Evolutionary conservation across 2,797 vertebrate genomes (phyloP).

Genomic region (Coreius guichenoti): DNA sequence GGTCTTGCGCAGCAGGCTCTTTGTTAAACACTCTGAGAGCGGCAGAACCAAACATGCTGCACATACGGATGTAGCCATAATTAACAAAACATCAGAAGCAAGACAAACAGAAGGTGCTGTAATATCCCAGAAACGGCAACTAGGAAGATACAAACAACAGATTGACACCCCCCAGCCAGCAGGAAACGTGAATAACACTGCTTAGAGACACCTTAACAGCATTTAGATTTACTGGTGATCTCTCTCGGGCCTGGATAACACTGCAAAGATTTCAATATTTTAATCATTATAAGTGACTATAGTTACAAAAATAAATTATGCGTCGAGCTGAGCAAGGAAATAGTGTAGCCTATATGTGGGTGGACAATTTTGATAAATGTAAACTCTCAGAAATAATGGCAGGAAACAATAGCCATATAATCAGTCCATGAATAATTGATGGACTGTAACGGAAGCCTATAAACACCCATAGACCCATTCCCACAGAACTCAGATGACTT

Average conservation of each 20-base stretch:
- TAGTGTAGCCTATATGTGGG: neutral
- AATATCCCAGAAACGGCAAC: neutral
- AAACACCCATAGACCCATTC: constrained; percentile 33
- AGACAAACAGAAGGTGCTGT: constrained; percentile 43
- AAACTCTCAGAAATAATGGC: constrained; percentile 50
- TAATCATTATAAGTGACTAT: constrained; percentile 28
- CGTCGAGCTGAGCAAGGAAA: neutral
- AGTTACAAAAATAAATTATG: constrained; percentile 25
- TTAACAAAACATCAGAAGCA: constrained; percentile 23
- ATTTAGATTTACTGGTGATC: constrained; percentile 68
- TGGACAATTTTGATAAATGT: constrained; percentile 49
- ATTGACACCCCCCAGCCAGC: constrained; percentile 67
- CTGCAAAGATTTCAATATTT: constrained; percentile 62
- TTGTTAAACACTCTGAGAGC: neutral
- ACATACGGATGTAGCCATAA: constrained; percentile 18
- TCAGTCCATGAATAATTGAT: constrained; percentile 56
- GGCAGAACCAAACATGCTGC: neutral
- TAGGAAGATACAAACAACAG: constrained; percentile 56
- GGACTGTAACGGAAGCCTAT: constrained; percentile 49
- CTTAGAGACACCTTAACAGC: constrained; percentile 66
- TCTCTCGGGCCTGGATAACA: constrained; percentile 61
- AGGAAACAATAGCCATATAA: constrained; percentile 55
- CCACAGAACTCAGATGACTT: constrained; percentile 33
- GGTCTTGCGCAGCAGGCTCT: constrained; percentile 62
- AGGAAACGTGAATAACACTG: constrained; percentile 66